A percentile compares a stretch with the other conserved stretches of the same genome.
These are phyloP conservation scores for Eriocheir sinensis DNA, from an alignment of 1,140 invertebrate species.

Conservation along the genomic window DNA sequence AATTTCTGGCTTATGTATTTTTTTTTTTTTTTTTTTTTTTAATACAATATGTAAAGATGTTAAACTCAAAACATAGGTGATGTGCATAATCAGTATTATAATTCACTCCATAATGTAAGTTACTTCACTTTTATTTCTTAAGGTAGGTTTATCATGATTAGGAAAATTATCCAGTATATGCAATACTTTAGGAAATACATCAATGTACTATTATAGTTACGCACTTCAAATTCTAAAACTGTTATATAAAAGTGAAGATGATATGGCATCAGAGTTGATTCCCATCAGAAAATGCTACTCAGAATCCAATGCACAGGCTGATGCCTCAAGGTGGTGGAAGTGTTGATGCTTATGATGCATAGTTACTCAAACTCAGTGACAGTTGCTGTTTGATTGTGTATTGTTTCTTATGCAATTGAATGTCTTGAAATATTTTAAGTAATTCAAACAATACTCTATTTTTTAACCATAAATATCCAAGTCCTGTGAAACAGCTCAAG, in stretches of 20 bases:
- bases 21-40: not conserved
- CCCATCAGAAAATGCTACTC: not conserved
- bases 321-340: not conserved
- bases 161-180: not conserved
- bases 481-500: conserved; percentile 42
- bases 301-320: not conserved
- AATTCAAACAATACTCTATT: not conserved
- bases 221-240: too few species aligned
- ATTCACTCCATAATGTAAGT: conserved; percentile 33
- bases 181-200: conserved; percentile 7
- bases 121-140: conserved; percentile 2
- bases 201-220: not conserved
- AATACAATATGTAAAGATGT: not conserved
- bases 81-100: conserved; percentile 26
- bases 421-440: not conserved
- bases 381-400: not conserved
- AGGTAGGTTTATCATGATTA: not conserved
- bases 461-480: conserved; percentile 27
- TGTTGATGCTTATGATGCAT: not conserved
- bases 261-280: not conserved
- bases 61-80: conserved; percentile 17
- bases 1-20: not conserved
- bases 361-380: conserved; percentile 1
- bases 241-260: too few species aligned
- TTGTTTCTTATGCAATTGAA: not conserved